Evolutionary conservation across 2,113 vertebrate species (phyloP).

Genomic region (Hypomesus transpacificus): DNA sequence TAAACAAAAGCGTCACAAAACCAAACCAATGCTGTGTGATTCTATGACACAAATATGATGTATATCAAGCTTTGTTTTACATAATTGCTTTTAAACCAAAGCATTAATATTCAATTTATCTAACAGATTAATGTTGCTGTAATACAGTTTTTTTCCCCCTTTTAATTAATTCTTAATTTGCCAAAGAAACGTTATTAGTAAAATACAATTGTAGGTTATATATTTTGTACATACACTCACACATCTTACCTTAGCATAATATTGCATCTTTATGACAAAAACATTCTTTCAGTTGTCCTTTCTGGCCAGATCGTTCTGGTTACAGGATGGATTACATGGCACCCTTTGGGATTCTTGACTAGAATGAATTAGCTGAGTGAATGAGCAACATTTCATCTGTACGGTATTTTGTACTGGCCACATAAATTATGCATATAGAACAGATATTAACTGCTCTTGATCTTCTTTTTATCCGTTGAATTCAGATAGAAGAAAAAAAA

Average conservation of each 20-base stretch:
- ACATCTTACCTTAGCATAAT: conserved; percentile 20
- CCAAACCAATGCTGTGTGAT: neutral
- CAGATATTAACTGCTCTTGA: conserved; percentile 68
- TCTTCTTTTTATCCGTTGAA: conserved; percentile 62
- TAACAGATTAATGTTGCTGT: neutral
- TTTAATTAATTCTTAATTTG: conserved; percentile 19
- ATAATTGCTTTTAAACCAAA: neutral
- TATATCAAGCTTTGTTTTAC: neutral
- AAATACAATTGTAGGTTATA: conserved; percentile 26
- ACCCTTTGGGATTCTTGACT: conserved; percentile 68
- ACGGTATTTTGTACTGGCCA: conserved; percentile 72
- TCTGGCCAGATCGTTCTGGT: conserved; percentile 59
- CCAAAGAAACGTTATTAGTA: conserved; percentile 26
- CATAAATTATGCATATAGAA: conserved; percentile 75
- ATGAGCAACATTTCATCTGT: conserved; percentile 72
- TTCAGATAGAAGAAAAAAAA: conserved; percentile 59
- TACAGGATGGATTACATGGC: conserved; percentile 63
- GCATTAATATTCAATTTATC: neutral
- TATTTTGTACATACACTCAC: conserved; percentile 3
- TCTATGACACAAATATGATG: neutral
- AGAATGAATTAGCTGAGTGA: conserved; percentile 73
- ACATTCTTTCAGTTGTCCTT: conserved; percentile 43
- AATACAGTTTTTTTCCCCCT: neutral
- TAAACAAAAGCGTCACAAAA: neutral
- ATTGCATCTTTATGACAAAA: conserved; percentile 32